Evolutionary conservation across 2,113 vertebrate species (phyloP).

Genomic region (Sorex araneus): DNA sequence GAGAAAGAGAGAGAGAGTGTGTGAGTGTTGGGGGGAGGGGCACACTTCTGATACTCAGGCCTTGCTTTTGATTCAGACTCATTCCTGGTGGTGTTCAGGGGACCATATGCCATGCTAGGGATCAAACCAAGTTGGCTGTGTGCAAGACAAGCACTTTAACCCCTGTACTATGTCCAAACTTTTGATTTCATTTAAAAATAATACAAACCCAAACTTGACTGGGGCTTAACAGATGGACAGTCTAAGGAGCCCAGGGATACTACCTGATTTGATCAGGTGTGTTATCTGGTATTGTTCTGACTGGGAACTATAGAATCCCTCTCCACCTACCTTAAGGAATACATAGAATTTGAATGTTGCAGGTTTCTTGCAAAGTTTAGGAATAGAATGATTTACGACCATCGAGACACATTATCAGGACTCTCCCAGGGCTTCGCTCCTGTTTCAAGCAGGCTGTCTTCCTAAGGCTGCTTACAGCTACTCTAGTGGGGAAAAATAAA

Average conservation of each 20-base stretch:
- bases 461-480: neutral
- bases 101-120: too few relatives aligned
- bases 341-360: neutral
- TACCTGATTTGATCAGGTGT: too few relatives aligned
- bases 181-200: neutral
- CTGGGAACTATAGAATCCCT: neutral
- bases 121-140: too few relatives aligned
- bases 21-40: too few relatives aligned
- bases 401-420: neutral
- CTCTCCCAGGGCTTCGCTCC: rapidly evolving
- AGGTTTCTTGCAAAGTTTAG: neutral
- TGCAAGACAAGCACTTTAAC: too few relatives aligned
- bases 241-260: too few relatives aligned
- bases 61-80: too few relatives aligned
- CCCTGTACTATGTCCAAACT: neutral
- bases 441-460: neutral
- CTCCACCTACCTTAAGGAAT: neutral
- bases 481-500: neutral
- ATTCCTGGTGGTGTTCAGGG: too few relatives aligned
- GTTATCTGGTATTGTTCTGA: neutral
- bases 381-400: neutral
- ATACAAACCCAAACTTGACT: neutral
- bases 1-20: too few relatives aligned
- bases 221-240: neutral
- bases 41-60: too few relatives aligned